Percentiles rank a stretch among this genome's conserved stretches.
Conservation (phyloP, 2,113 vertebrate genomes). For the Sprattus sprattus region DNA sequence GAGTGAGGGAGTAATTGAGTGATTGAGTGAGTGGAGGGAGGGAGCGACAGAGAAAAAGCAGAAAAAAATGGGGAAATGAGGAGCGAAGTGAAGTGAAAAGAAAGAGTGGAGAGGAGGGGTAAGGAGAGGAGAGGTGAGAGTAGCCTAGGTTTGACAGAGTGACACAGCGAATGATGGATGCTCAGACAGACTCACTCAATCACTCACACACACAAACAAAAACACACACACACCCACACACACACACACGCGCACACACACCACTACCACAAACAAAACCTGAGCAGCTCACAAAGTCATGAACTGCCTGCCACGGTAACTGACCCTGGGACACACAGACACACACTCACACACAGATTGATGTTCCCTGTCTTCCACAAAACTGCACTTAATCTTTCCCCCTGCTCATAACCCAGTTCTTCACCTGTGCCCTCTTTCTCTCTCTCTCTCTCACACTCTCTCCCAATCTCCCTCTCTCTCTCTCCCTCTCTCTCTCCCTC, state of each 20-base stretch:
- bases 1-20: not conserved
- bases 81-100: conserved; percentile 53
- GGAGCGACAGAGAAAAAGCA: not conserved
- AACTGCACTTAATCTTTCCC: not conserved
- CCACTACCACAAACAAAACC: not conserved
- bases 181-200: not conserved
- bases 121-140: conserved; percentile 38
- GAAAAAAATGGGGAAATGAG: conserved; percentile 30
- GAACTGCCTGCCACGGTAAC: conserved; percentile 63
- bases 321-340: conserved; percentile 61
- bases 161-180: conserved; percentile 46
- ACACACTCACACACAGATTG: conserved; percentile 54
- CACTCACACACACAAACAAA: conserved; percentile 14
- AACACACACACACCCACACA: conserved; percentile 4
- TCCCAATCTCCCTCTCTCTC: conserved; percentile 19
- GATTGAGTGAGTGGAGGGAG: no score
- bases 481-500: not conserved
- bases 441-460: not conserved
- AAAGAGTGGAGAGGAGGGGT: conserved; percentile 23
- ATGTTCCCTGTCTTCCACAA: conserved; percentile 28
- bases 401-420: not conserved
- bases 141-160: conserved; percentile 56
- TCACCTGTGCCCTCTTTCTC: not conserved
- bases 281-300: conserved; percentile 51
- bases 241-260: not conserved